phyloP scores from a whole-genome alignment of 2,888 invertebrate genomes.

The Agrochola lota region DNA sequence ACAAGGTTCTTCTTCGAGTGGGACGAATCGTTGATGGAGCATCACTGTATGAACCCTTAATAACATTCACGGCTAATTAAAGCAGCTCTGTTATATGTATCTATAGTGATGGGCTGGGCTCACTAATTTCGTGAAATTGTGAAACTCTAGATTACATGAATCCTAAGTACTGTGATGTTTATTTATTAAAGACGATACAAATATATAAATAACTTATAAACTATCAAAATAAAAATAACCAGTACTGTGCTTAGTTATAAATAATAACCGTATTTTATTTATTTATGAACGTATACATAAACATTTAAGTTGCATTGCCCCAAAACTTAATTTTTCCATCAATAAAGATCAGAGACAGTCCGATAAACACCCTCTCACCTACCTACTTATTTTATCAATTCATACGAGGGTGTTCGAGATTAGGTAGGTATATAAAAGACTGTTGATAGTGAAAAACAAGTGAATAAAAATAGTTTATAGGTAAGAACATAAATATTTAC shows the following conservation, averaged over 20 bases:
- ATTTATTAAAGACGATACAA: too few species aligned
- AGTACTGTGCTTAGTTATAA: background rate
- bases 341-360: constrained; percentile 14
- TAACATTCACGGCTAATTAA: too few species aligned
- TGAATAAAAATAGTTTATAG: too few species aligned
- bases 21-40: too few species aligned
- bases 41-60: too few species aligned
- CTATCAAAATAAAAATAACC: too few species aligned
- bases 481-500: background rate
- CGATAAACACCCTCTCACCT: background rate
- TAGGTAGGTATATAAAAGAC: constrained; percentile 2
- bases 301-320: background rate
- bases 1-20: too few species aligned
- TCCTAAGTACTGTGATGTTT: background rate
- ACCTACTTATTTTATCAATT: constrained; percentile 13
- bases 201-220: too few species aligned
- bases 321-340: background rate
- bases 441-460: too few species aligned
- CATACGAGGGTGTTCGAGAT: constrained; percentile 8
- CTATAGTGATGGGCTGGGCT: background rate
- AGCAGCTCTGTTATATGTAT: too few species aligned
- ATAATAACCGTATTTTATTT: background rate
- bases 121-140: background rate
- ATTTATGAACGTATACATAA: background rate
- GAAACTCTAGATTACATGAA: background rate